A percentile compares a stretch with the other conserved stretches of the same genome.
Conservation (phyloP, 2,113 vertebrate species). For the Plecotus auritus region DNA sequence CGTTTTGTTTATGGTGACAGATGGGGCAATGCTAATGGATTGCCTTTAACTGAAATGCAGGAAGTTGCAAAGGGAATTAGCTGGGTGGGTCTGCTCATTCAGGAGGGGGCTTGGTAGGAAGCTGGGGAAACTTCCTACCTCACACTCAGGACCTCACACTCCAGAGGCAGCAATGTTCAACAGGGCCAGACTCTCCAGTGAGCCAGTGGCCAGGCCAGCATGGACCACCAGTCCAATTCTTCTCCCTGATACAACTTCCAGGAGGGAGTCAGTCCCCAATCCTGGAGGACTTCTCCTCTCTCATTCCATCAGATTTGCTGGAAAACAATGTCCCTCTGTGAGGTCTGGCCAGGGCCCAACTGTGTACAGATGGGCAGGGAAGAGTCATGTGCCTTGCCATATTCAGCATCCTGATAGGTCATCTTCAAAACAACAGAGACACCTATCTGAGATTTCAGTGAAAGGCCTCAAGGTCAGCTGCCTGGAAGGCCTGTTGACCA, state of each 20-base stretch:
- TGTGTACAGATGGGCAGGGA: slow-evolving; percentile 38
- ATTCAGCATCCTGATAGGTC: neutral
- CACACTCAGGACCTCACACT: neutral
- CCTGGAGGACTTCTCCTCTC: neutral
- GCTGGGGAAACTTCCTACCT: neutral
- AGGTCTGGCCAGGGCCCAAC: neutral
- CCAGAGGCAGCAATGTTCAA: neutral
- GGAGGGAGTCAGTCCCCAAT: neutral
- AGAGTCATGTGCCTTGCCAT: neutral
- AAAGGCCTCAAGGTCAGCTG: neutral
- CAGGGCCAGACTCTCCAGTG: neutral
- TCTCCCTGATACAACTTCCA: neutral
- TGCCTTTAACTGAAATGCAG: slow-evolving; percentile 41
- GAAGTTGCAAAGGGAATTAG: slow-evolving; percentile 49
- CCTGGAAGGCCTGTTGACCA: neutral
- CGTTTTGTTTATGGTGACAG: slow-evolving; percentile 52
- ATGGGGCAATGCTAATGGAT: slow-evolving; percentile 58
- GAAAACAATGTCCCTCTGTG: neutral
- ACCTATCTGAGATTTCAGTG: neutral
- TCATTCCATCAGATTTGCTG: neutral
- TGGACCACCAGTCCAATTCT: neutral
- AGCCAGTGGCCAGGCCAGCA: neutral
- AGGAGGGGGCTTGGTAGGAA: neutral
- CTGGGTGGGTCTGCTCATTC: neutral
- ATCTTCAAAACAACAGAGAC: slow-evolving; percentile 19